phyloP scores from a whole-genome alignment of 64 coral and sea anemone species.

The Catalaphyllia jardinei region DNA sequence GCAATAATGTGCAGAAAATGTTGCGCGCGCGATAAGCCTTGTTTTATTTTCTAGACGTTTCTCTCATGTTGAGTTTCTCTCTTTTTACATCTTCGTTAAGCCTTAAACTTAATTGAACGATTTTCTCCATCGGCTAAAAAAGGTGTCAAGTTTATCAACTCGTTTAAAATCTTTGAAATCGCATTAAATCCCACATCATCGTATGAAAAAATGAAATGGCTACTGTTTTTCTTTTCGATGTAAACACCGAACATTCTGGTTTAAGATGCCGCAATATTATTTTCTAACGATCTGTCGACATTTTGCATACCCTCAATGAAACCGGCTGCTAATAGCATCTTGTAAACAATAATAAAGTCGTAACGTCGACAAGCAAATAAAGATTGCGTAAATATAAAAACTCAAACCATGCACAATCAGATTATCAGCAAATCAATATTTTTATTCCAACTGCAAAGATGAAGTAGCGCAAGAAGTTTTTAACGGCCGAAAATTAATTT shows the following conservation, averaged over 20 bases:
- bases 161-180: not conserved
- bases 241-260: not conserved
- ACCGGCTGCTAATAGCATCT: not conserved
- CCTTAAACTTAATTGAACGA: not conserved
- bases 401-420: not conserved
- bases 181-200: not conserved
- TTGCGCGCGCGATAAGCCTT: too few species aligned
- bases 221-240: not conserved
- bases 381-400: conserved; percentile 3
- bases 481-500: not conserved
- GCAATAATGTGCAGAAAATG: too few species aligned
- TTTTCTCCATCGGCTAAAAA: not conserved
- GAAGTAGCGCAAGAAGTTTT: not conserved
- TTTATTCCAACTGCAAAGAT: not conserved
- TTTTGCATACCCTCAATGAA: not conserved
- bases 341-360: not conserved
- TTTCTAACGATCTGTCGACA: not conserved
- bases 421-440: not conserved
- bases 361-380: conserved; percentile 8
- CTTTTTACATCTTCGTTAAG: not conserved
- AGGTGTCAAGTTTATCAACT: not conserved
- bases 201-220: not conserved
- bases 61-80: too few species aligned
- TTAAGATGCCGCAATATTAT: not conserved
- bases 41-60: not conserved